Conservation (phyloP, 1,140 invertebrate species). For the Aricia agestis region DNA sequence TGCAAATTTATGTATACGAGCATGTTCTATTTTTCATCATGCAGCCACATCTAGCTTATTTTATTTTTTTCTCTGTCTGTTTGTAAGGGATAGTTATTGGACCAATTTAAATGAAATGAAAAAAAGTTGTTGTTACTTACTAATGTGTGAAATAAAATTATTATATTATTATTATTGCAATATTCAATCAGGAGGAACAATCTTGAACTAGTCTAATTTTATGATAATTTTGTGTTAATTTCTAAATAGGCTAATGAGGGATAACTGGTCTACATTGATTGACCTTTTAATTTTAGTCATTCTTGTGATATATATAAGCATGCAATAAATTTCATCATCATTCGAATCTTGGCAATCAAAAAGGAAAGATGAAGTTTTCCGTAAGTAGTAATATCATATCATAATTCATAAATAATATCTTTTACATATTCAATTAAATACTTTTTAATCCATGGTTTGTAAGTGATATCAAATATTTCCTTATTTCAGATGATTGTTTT, state of each 20-base stretch:
- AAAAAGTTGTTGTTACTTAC: too few species aligned
- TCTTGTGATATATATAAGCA: slow-evolving; percentile 6
- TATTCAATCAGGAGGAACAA: not conserved
- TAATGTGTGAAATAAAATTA: too few species aligned
- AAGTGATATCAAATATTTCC: not conserved
- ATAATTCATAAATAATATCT: not conserved
- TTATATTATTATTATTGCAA: too few species aligned
- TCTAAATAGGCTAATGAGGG: slow-evolving; percentile 6
- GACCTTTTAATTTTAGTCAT: slow-evolving; percentile 11
- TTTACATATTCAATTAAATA: not conserved
- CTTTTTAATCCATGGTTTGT: too few species aligned
- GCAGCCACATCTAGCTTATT: too few species aligned
- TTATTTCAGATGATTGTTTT: not conserved
- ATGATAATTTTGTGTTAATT: slow-evolving; percentile 4
- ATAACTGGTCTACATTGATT: slow-evolving; percentile 11
- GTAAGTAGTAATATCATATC: not conserved
- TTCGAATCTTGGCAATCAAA: slow-evolving; percentile 3
- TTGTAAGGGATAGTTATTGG: too few species aligned
- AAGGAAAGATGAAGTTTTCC: slow-evolving; percentile 10
- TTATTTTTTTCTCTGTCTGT: too few species aligned
- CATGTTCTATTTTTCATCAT: too few species aligned
- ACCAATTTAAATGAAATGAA: too few species aligned
- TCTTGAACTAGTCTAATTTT: slow-evolving; percentile 5
- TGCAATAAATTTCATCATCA: not conserved
- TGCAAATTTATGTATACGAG: too few species aligned